A percentile compares a stretch with the other conserved stretches of the same genome.
phyloP scores from a whole-genome alignment of 2,888 invertebrate species.

The Polyommatus icarus region DNA sequence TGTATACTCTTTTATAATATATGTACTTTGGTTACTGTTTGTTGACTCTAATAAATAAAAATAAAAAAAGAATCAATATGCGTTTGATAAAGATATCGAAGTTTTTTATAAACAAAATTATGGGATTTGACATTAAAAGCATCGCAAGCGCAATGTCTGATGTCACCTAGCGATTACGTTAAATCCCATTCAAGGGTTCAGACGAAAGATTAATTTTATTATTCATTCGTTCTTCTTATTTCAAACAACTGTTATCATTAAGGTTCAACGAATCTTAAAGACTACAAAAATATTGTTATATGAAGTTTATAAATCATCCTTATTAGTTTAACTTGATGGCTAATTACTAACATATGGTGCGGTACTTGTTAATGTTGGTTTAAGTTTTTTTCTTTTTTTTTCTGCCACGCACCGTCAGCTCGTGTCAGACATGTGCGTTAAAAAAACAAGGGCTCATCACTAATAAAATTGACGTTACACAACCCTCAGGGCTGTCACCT shows the following conservation, averaged over 20 bases:
- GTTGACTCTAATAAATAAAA: too few species aligned
- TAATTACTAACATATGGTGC: conserved; percentile 26
- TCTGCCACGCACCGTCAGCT: conserved; percentile 4
- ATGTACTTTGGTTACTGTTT: too few species aligned
- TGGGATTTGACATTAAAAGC: too few species aligned
- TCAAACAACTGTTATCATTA: neutral
- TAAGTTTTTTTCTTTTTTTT: neutral
- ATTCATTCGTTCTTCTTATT: too few species aligned
- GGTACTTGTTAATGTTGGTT: neutral
- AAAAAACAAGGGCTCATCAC: conserved; percentile 10
- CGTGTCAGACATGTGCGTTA: conserved; percentile 7
- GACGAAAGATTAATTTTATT: neutral
- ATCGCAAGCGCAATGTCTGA: too few species aligned
- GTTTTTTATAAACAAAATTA: too few species aligned
- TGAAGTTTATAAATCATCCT: conserved; percentile 19
- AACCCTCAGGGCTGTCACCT: neutral
- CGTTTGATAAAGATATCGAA: too few species aligned
- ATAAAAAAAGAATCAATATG: too few species aligned
- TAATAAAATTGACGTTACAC: neutral
- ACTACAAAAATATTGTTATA: neutral
- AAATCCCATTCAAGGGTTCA: too few species aligned
- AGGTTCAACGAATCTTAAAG: neutral
- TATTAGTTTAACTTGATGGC: conserved; percentile 17
- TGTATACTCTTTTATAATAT: too few species aligned
- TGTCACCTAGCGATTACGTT: too few species aligned